phyloP scores from a whole-genome alignment of 2,888 invertebrate species.

The Pogonocherus hispidulus region DNA sequence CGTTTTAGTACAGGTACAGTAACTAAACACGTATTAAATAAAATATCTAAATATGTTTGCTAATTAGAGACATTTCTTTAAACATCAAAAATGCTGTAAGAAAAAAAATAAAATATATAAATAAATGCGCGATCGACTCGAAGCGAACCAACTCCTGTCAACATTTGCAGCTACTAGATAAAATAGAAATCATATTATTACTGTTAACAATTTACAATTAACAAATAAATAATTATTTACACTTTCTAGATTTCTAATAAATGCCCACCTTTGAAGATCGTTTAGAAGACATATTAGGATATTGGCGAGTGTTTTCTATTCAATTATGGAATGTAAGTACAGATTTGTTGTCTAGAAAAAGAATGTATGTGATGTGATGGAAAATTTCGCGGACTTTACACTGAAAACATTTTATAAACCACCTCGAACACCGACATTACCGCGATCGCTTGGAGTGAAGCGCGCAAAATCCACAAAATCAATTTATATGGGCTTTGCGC shows the following conservation, averaged over 20 bases:
- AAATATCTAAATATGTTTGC: background rate
- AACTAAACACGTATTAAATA: background rate
- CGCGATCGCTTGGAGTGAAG: background rate
- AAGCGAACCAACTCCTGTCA: background rate
- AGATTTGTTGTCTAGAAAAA: too few relatives aligned
- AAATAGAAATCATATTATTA: background rate
- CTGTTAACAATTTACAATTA: background rate
- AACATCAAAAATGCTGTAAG: too few relatives aligned
- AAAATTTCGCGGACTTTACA: constrained; percentile 5
- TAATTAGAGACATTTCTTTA: background rate
- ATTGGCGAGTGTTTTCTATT: too few relatives aligned
- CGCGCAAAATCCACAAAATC: background rate
- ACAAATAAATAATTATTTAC: background rate
- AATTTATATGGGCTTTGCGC: background rate
- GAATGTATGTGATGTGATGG: background rate
- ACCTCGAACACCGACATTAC: background rate
- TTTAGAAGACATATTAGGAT: background rate
- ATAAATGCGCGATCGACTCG: too few relatives aligned
- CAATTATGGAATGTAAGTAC: too few relatives aligned
- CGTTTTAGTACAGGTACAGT: too few relatives aligned
- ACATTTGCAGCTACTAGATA: background rate
- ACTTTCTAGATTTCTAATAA: background rate
- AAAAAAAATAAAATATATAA: too few relatives aligned
- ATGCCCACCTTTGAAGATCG: background rate
- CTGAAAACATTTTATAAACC: constrained; percentile 9